Evolutionary conservation across 2,888 invertebrate species (phyloP), one percentile per base, ranked within the genome.

Genomic region (Lepidocyrtinus sp.): DNA sequence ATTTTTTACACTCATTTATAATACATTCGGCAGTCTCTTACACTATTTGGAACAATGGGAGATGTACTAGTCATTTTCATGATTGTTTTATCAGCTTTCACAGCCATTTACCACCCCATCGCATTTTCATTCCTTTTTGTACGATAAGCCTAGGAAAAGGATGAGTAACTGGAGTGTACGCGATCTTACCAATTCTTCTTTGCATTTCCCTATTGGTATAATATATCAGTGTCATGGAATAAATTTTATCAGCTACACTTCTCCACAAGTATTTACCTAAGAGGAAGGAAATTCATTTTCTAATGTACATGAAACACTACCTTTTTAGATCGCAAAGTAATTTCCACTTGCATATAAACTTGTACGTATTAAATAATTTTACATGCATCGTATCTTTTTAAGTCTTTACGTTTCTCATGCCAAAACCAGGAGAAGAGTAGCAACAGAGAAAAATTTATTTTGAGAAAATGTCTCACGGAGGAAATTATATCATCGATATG

Each of bases 61-160:
- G 63, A 61, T 27, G 74, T 75, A 67, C 45, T 65, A 55, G 64
- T 74, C 75, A 81, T 75, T 67, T 59, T 71, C 67, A 81, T 75
- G 75, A 81, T 75, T 81, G 80, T 81, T 81, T 81, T 81, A 81
- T 81, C 80, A 81, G 80, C 80, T 81, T 81, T 81, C 80, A 81
- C 80, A 81, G 80, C 80, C 80, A 81, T 81, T 81, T 81, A 81
- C 80, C 80, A 81, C 80, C 80, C 80, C 80, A 75, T 72, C 80
- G 63, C 50, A 71, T 70, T 71, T 74, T 74, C 63, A 70, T 80
- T 80, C 46, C 71, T 67, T 74, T 72, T 59, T 59, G 2, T 19
- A 59, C 22, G 59, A 59, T 59, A 59, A 21, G n/a, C 9, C 55
- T 3, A 7, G 17, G n/a, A 19, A 59, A 19, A 59, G 21, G 21